Conservation (phyloP, 2,113 vertebrate species). For the Rana temporaria region DNA sequence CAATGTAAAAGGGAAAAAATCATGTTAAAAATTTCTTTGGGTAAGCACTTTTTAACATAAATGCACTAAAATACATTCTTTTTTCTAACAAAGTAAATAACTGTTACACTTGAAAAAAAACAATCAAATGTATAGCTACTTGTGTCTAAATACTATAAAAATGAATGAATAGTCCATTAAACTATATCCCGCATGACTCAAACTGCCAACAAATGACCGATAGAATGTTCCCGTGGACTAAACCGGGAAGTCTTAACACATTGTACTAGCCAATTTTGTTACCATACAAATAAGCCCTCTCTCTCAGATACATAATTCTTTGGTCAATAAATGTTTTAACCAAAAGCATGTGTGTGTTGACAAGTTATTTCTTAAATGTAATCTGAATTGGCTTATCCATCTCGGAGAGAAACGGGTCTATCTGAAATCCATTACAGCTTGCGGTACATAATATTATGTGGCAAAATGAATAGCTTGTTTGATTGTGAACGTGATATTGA, state of each 20-base stretch:
- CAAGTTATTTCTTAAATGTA: constrained; percentile 58
- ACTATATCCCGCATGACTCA: not conserved
- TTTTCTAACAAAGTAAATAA: too few species aligned
- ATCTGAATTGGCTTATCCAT: constrained; percentile 58
- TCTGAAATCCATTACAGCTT: constrained; percentile 57
- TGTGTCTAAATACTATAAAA: too few species aligned
- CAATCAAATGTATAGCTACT: too few species aligned
- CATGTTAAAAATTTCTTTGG: too few species aligned
- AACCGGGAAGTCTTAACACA: constrained; percentile 9
- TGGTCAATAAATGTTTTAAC: constrained; percentile 56
- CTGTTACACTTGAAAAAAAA: too few species aligned
- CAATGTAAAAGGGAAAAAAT: too few species aligned
- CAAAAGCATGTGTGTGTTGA: constrained; percentile 56
- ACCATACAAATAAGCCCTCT: constrained; percentile 18
- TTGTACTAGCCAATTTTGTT: not conserved
- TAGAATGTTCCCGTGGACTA: not conserved
- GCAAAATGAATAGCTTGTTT: constrained; percentile 55
- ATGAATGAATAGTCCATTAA: too few species aligned
- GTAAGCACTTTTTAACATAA: too few species aligned
- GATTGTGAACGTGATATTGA: constrained; percentile 54
- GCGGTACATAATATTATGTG: constrained; percentile 51
- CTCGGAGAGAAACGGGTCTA: constrained; percentile 53
- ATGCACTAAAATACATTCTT: too few species aligned
- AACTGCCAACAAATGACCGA: not conserved
- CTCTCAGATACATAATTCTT: constrained; percentile 50